Conservation (phyloP, 2,797 vertebrate genomes). For the Amniataba percoides region DNA sequence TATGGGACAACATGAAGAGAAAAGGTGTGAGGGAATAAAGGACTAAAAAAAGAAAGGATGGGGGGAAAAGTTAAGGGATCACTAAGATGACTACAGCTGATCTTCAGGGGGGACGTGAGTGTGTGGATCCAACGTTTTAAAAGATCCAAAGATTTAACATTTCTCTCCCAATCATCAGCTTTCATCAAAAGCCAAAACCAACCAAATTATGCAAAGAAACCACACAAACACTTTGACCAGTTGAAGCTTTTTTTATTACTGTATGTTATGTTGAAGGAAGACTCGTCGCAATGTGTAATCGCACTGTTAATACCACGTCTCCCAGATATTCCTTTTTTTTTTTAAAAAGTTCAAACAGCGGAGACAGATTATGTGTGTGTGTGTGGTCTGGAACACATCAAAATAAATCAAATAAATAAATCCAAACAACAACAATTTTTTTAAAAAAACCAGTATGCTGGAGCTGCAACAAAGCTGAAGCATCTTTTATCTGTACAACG, state of each 20-base stretch:
- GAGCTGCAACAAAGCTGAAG: constrained; percentile 22
- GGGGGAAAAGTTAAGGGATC: neutral
- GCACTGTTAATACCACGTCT: constrained; percentile 25
- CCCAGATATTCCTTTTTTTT: too few species aligned
- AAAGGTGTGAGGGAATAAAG: neutral
- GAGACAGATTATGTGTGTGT: constrained; percentile 32
- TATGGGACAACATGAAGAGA: neutral
- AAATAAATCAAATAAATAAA: constrained; percentile 48
- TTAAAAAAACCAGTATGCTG: neutral
- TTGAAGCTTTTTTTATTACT: neutral
- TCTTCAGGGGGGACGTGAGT: neutral
- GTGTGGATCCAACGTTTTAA: too few species aligned
- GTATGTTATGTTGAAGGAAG: constrained; percentile 70
- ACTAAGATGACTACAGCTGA: neutral
- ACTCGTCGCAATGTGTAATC: constrained; percentile 32
- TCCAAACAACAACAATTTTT: constrained; percentile 9
- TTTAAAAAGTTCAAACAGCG: constrained; percentile 16
- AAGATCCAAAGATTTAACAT: too few species aligned
- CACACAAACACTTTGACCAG: neutral
- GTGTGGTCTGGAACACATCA: constrained; percentile 21
- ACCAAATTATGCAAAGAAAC: neutral
- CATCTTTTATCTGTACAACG: constrained; percentile 3
- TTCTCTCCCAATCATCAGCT: neutral
- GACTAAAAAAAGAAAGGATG: neutral
- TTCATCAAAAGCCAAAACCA: too few species aligned